Conservation (phyloP, 2,113 vertebrate species). For the Halcyon malimbica region DNA sequence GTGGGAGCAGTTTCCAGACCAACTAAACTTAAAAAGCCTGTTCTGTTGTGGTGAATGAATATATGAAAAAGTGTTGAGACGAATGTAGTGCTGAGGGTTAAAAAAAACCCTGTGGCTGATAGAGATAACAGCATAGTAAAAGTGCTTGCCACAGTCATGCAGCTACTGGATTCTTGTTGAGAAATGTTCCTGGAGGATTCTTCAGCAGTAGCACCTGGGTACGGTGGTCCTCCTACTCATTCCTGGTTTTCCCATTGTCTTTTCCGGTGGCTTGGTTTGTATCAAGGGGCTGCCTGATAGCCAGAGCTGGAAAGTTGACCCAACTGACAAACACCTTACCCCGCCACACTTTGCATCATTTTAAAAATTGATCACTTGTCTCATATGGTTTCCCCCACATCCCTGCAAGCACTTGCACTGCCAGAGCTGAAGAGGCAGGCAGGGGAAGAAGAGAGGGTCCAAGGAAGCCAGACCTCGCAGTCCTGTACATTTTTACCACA, state of each 20-base stretch:
- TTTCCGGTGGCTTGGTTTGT: neutral
- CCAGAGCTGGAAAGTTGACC: neutral
- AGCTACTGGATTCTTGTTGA: neutral
- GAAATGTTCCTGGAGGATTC: neutral
- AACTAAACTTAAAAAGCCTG: neutral
- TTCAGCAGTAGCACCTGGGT: neutral
- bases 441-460: neutral
- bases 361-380: neutral
- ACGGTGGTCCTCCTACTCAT: neutral
- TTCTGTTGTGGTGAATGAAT: neutral
- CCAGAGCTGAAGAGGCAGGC: neutral
- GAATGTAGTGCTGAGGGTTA: neutral
- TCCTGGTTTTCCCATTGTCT: neutral
- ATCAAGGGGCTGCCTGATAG: neutral
- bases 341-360: neutral
- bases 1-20: neutral
- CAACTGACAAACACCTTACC: neutral
- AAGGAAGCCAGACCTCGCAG: neutral
- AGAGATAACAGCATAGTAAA: neutral
- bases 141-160: neutral
- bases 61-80: neutral
- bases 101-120: neutral
- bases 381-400: accelerated
- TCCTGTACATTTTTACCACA: neutral
- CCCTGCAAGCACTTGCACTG: neutral